phyloP scores from a whole-genome alignment of 2,113 vertebrate genomes.

The Nesoenas mayeri region DNA sequence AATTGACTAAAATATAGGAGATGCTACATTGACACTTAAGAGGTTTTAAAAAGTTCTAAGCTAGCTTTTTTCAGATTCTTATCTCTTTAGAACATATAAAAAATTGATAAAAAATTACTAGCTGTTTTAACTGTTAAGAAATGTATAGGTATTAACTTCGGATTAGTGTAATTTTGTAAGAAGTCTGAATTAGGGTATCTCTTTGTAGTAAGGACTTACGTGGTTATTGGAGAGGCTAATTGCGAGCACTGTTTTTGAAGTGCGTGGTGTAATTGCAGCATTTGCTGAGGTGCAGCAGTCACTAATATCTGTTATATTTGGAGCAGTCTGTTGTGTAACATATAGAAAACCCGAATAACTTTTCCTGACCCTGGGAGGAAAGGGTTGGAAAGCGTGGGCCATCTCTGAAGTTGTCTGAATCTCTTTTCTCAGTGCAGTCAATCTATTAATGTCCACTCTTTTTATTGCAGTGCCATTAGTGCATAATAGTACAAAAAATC shows the following conservation, averaged over 20 bases:
- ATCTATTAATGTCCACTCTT: neutral
- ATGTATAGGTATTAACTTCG: neutral
- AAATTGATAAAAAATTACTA: neutral
- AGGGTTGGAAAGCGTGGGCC: neutral
- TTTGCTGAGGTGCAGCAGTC: neutral
- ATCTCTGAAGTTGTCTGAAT: neutral
- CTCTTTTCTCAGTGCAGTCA: neutral
- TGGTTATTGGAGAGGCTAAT: neutral
- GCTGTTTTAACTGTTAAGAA: neutral
- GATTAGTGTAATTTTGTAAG: neutral
- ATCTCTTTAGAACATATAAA: neutral
- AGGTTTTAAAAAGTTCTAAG: neutral
- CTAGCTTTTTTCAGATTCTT: neutral
- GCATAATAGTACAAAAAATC: neutral
- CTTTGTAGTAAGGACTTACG: neutral
- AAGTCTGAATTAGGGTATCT: neutral
- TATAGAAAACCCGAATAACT: neutral
- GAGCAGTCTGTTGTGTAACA: neutral
- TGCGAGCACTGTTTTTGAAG: neutral
- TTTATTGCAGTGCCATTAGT: neutral
- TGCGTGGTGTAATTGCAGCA: neutral
- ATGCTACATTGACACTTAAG: neutral
- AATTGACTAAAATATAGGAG: neutral
- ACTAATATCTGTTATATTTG: neutral
- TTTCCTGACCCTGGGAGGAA: neutral